Evolutionary conservation across 1,140 invertebrate genomes (phyloP).

Genomic region (Caligus rogercresseyi): DNA sequence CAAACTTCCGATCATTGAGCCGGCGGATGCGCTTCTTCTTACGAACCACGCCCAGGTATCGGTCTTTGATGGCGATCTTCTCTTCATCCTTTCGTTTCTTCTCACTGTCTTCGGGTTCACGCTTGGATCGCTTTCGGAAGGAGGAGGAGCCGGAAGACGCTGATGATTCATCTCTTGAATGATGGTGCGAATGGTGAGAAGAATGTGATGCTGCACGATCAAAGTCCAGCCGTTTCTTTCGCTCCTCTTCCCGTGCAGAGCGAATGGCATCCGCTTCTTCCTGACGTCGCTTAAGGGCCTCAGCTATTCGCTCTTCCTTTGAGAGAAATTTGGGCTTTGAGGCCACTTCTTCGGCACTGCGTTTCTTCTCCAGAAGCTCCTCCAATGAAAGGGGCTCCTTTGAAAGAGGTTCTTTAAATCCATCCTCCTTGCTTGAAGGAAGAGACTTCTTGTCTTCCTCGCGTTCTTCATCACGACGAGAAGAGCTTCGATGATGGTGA

Average conservation of each 20-base stretch:
- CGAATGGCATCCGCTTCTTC: constrained; percentile 55
- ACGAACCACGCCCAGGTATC: constrained; percentile 84
- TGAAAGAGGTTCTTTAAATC: neutral
- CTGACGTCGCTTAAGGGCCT: constrained; percentile 70
- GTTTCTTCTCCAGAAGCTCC: constrained; percentile 85
- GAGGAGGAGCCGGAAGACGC: neutral
- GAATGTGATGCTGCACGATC: constrained; percentile 40
- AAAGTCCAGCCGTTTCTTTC: constrained; percentile 43
- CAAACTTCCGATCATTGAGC: constrained; percentile 95
- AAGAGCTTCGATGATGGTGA: neutral
- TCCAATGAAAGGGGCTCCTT: constrained; percentile 86
- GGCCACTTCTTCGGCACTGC: constrained; percentile 79
- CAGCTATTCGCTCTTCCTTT: constrained; percentile 75
- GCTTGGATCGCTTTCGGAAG: constrained; percentile 4
- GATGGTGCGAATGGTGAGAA: no score
- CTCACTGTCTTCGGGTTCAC: constrained; percentile 10
- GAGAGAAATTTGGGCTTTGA: constrained; percentile 91
- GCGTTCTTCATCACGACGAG: neutral
- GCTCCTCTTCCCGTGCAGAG: constrained; percentile 47
- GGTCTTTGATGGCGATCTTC: constrained; percentile 76
- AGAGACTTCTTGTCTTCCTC: no score
- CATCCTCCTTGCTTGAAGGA: neutral
- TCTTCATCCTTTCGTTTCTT: constrained; percentile 43
- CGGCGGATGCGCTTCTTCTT: constrained; percentile 78
- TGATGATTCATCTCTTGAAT: no score